These are phyloP conservation scores for Drosophila phalerata DNA, from an alignment of 2,888 invertebrate species.

Conservation along the genomic window DNA sequence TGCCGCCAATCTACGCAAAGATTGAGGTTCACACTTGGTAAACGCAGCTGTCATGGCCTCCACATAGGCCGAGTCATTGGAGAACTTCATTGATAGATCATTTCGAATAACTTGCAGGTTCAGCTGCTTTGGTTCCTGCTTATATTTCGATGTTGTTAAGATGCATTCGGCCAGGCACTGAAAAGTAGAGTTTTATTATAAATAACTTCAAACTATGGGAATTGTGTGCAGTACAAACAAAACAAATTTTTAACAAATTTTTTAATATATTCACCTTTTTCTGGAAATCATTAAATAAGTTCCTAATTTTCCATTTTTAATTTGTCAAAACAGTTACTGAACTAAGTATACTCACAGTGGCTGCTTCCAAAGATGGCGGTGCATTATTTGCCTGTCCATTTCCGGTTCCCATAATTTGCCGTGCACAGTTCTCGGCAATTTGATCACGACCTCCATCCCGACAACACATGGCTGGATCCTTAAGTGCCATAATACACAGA, in stretches of 20 bases:
- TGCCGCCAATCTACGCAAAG: slow-evolving; percentile 68
- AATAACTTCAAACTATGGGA: not conserved
- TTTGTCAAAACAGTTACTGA: not conserved
- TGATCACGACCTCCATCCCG: slow-evolving; percentile 82
- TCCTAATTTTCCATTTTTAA: too few species aligned
- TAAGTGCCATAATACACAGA: not conserved
- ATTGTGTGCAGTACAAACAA: not conserved
- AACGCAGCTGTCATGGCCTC: slow-evolving; percentile 78
- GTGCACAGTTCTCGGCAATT: slow-evolving; percentile 77
- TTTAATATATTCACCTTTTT: too few species aligned
- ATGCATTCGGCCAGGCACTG: slow-evolving; percentile 85
- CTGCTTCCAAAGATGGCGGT: slow-evolving; percentile 73
- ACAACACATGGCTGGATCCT: slow-evolving; percentile 84
- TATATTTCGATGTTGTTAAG: slow-evolving; percentile 77
- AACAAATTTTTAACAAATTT: too few species aligned
- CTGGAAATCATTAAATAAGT: too few species aligned
- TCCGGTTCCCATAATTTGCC: slow-evolving; percentile 67
- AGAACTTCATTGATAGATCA: slow-evolving; percentile 74
- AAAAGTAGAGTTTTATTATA: not conserved
- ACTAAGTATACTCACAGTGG: slow-evolving; percentile 71
- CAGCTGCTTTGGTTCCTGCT: slow-evolving; percentile 66
- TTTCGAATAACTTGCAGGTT: slow-evolving; percentile 65
- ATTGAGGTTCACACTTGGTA: slow-evolving; percentile 77
- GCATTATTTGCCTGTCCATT: slow-evolving; percentile 51
- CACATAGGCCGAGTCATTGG: slow-evolving; percentile 78